Evolutionary conservation across 2,797 vertebrate species (phyloP), one percentile per base, ranked within the genome.

Genomic region (Typhlichthys subterraneus): DNA sequence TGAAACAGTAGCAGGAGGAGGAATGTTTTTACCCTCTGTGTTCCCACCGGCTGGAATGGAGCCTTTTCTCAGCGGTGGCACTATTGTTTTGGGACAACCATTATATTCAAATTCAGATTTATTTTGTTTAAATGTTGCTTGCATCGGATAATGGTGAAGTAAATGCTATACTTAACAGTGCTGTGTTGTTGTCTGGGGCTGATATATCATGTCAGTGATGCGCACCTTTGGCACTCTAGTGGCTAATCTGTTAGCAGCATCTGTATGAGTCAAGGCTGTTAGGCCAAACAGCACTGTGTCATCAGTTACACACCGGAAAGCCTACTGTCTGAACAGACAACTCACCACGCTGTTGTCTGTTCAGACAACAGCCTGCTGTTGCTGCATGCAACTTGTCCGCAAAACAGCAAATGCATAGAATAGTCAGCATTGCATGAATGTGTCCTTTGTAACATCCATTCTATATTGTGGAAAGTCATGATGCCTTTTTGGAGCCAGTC

Each of bases 291-390:
- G 57, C 57, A 54, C 65, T 64, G 81, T 79, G 79, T 87, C 88
- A 86, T 85, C 84, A 72, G 75, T 72, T 76, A 70, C 67, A 57
- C 75, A 67, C 65, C 63, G 55, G 79, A 85, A 84, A 72, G 59
- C 54, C 69, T 64, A 68, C 75, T 79, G 77, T 79, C 81, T 83
- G 86, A 86, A 87, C 80, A 87, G 79, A 85, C 74, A 67, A 70
- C 65, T 69, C 67, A 59, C 56, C 53, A 73, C 23, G n/a, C 53
- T 69, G 72, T 66, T 63, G 67, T 45, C 65, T 57, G 71, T 67
- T n/a, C 10, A 56, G 23, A 56, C 33, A 38, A 38, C 33, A 45
- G n/a, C 38, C 38, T 5, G 38, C n/a, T 54, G 23, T 45, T 14
- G 12, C 15, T 46, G 14, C 56, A 46, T 15, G 19, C 56, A 57